Base-by-base conservation (phyloP, 1,140 invertebrate species). In the Ylistrum balloti region DNA sequence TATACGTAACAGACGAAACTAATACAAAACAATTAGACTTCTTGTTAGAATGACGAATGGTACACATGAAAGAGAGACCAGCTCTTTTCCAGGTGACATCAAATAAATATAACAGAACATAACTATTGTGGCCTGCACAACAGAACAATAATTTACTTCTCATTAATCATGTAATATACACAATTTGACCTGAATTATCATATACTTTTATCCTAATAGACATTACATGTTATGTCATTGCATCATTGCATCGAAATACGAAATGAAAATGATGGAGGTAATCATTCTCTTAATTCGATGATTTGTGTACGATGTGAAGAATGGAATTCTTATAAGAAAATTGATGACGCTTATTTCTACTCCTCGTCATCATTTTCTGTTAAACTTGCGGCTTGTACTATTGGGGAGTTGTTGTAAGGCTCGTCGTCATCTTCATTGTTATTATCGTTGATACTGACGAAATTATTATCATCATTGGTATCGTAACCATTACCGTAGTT, bases 321-420 rank as follows among this genome's bases (percentile, higher is more conserved):
- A 74, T 74, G 56, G 56, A 74, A 74, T 74, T 74, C 56, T n/a
- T 74, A 74, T 74, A 74, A 74, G 56, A 74, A 74, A 74, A 74
- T 20, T 1, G 56, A 74, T 17, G 56, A 17, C 22, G n/a, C n/a
- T n/a, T 1, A 74, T 28, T 28, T n/a, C n/a, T 28, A 74, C 56
- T 74, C 56, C n/a, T 74, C 56, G 5, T 74, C 56, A 28, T 74
- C 56, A 3, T 28, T n/a, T 7, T 74, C n/a, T n/a, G 56, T 74
- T n/a, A 74, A 28, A 5, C 5, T 17, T 9, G 56, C 56, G 3
- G 56, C 56, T 74, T 74, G 1, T 74, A 74, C 56, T 74, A 74
- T 74, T 17, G 56, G 56, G 56, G 22, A 28, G 22, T 74, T 1
- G 5, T 28, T 11, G 28, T 74, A 22, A n/a, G 5, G 22, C 13